phyloP scores from a whole-genome alignment of 2,888 invertebrate species.

The Acronicta aceris region DNA sequence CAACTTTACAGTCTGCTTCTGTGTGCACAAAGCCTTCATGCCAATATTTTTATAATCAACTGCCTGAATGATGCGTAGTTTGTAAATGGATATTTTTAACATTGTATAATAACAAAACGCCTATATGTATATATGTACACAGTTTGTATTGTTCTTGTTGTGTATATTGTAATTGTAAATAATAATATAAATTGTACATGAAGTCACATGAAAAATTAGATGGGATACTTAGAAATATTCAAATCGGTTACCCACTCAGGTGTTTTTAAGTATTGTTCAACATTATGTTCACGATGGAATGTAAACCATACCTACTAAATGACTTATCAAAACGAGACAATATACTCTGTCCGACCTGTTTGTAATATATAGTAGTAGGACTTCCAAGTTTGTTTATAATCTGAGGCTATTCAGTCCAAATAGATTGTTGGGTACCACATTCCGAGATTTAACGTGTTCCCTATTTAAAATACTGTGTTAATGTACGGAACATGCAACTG shows the following conservation, averaged over 20 bases:
- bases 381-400: conserved; percentile 23
- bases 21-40: conserved; percentile 40
- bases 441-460: conserved; percentile 47
- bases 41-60: conserved; percentile 28
- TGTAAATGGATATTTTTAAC: conserved; percentile 41
- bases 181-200: neutral
- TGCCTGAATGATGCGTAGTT: conserved; percentile 39
- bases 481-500: conserved; percentile 54
- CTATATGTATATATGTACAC: conserved; percentile 12
- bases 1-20: conserved; percentile 32
- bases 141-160: conserved; percentile 35
- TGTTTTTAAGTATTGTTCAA: conserved; percentile 5
- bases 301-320: conserved; percentile 37
- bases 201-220: conserved; percentile 11
- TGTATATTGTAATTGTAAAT: conserved; percentile 36
- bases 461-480: conserved; percentile 36
- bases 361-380: conserved; percentile 19
- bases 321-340: conserved; percentile 21
- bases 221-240: conserved; percentile 14
- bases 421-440: conserved; percentile 48
- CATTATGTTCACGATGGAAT: conserved; percentile 11
- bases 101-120: conserved; percentile 2
- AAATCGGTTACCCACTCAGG: conserved; percentile 15
- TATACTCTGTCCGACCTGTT: conserved; percentile 17
- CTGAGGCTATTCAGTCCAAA: conserved; percentile 50